Evolutionary conservation across 2,888 invertebrate species (phyloP), one percentile per base, ranked within the genome.

Genomic region (Dendrolimus pini): DNA sequence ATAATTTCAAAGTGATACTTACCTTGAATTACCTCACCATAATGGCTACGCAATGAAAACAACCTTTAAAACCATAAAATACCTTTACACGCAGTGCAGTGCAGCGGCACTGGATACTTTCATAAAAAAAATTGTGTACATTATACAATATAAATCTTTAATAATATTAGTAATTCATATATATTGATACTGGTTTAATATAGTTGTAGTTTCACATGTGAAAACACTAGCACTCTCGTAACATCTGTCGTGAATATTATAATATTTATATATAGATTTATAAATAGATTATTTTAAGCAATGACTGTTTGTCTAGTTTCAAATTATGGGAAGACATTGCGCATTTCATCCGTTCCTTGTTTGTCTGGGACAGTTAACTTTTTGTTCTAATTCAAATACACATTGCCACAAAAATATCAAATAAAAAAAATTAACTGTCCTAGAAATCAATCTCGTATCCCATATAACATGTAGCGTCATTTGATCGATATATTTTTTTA

Each of bases 281-380:
- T 84, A 87, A 77, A 87, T 88, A 89, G 69, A 85, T 83, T 86
- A 87, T 82, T 83, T 83, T 76, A 89, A 89, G 89, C 89, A 83
- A 87, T 87, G 85, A 85, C 84, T 86, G 83, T 82, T 79, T 76
- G 71, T 80, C 82, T 83, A 77, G 71, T 78, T 78, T 88, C 83
- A 89, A 86, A 89, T 89, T 89, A 90, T 90, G 90, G 89, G 89
- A 90, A 90, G 90, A 90, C 90, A 90, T 89, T 90, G 89, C 90
- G 89, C 90, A 90, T 90, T 90, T 90, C 90, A 89, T 90, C 89
- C 89, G 89, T 89, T 90, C 89, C 89, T 89, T 89, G 82, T 86
- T 75, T 73, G 74, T 72, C 83, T 81, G 76, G 77, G 75, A 82
- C 85, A 80, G 82, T 85, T 77, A 83, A 84, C 80, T 85, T 82